These are phyloP conservation scores for Lepetodrilus schrolli DNA, from an alignment of 2,888 invertebrate species.

Conservation along the genomic window DNA sequence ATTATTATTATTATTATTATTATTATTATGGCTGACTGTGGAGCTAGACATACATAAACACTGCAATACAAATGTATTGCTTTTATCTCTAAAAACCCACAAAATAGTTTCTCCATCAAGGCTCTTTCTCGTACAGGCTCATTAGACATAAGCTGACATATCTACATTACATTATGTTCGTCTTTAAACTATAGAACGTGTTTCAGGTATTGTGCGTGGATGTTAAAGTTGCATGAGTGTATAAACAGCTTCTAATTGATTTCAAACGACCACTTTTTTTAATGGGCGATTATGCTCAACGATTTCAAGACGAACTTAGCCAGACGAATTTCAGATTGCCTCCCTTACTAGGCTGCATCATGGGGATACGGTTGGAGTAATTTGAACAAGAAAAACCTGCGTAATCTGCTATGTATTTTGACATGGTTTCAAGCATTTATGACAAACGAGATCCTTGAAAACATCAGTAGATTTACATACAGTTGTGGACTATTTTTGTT, in stretches of 20 bases:
- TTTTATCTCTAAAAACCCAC: too few relatives aligned
- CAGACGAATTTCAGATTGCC: not conserved
- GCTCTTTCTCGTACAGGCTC: too few relatives aligned
- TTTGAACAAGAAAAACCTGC: not conserved
- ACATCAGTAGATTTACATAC: not conserved
- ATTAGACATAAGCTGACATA: not conserved
- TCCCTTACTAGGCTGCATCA: too few relatives aligned
- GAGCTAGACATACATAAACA: too few relatives aligned
- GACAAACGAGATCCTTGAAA: not conserved
- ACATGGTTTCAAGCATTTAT: not conserved
- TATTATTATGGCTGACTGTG: too few relatives aligned
- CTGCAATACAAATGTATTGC: too few relatives aligned
- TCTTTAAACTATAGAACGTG: not conserved
- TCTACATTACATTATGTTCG: not conserved
- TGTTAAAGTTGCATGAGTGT: not conserved
- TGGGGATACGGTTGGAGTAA: not conserved
- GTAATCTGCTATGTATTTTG: not conserved
- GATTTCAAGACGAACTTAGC: too few relatives aligned
- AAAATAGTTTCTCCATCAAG: too few relatives aligned
- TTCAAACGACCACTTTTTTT: conserved; percentile 3
- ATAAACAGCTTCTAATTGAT: conserved; percentile 18
- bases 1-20: too few relatives aligned
- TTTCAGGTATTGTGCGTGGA: not conserved
- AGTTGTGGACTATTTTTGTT: too few relatives aligned
- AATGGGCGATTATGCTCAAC: too few relatives aligned